phyloP scores from a whole-genome alignment of 2,888 invertebrate species.

The Pedicia rivosa region DNA sequence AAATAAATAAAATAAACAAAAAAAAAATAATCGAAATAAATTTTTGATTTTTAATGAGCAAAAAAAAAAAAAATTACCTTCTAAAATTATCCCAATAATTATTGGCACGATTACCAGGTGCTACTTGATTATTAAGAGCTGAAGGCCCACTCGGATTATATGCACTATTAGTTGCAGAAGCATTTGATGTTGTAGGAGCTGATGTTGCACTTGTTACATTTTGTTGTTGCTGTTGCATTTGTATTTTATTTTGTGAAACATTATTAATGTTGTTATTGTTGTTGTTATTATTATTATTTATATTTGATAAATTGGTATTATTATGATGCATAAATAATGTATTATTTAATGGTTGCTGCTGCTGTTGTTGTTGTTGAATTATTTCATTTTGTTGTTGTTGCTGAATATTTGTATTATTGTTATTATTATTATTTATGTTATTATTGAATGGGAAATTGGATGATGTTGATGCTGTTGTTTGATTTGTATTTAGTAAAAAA shows the following conservation, averaged over 20 bases:
- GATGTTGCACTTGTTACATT: constrained; percentile 10
- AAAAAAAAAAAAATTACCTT: constrained; percentile 54
- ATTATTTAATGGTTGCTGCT: constrained; percentile 4
- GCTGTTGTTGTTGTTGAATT: constrained; percentile 1
- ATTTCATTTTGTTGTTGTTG: constrained; percentile 8
- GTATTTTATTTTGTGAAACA: constrained; percentile 11
- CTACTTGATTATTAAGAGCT: constrained; percentile 75
- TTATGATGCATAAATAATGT: neutral
- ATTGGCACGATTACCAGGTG: constrained; percentile 78
- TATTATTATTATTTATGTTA: too few species aligned
- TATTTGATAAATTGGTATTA: constrained; percentile 8
- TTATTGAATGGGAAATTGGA: too few species aligned
- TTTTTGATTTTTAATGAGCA: too few species aligned
- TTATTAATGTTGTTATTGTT: constrained; percentile 17
- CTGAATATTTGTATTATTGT: neutral
- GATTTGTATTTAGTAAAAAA: neutral
- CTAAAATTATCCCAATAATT: constrained; percentile 91
- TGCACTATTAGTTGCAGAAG: neutral
- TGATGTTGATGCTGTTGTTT: too few species aligned
- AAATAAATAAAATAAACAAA: too few species aligned
- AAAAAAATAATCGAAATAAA: too few species aligned
- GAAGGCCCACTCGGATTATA: constrained; percentile 19
- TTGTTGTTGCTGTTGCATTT: constrained; percentile 7
- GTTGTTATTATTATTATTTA: constrained; percentile 17
- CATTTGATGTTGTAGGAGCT: constrained; percentile 9